These are phyloP conservation scores for Phalacrocorax carbo DNA, from an alignment of 2,113 vertebrate species.

Conservation along the genomic window DNA sequence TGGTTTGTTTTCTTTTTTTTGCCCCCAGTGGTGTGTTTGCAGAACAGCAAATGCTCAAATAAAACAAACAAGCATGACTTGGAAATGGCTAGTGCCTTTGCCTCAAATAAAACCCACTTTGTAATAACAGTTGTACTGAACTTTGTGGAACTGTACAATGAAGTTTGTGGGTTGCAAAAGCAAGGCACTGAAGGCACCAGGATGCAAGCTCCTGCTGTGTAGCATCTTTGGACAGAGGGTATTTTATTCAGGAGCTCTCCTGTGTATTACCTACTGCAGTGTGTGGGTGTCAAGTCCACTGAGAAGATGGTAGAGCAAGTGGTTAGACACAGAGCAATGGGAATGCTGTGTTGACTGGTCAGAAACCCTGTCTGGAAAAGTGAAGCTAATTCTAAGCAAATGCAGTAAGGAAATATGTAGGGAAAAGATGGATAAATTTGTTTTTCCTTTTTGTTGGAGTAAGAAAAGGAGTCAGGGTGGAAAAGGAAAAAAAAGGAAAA, in stretches of 20 bases:
- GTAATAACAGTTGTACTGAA: background rate
- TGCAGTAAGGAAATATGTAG: background rate
- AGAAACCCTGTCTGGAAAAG: background rate
- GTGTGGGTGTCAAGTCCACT: background rate
- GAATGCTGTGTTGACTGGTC: background rate
- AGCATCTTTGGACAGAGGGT: background rate
- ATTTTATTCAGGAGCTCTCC: background rate
- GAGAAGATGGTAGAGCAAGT: background rate
- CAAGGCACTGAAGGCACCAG: background rate
- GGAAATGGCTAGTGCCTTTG: background rate
- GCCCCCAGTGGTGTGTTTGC: background rate
- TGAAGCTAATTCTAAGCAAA: background rate
- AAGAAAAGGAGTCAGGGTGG: background rate
- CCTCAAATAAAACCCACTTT: background rate
- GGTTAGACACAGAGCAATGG: background rate
- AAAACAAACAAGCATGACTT: background rate
- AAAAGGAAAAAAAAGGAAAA: too few relatives aligned
- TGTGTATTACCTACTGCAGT: background rate
- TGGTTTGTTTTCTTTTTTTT: too few relatives aligned
- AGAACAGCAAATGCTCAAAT: background rate
- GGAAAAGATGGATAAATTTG: background rate
- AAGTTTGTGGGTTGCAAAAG: background rate
- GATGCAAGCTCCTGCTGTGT: background rate
- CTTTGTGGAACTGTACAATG: background rate
- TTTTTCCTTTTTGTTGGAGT: background rate